Evolutionary conservation across 1,140 invertebrate species (phyloP), one percentile per base, ranked within the genome.

Genomic region (Pseudomyrmex gracilis): DNA sequence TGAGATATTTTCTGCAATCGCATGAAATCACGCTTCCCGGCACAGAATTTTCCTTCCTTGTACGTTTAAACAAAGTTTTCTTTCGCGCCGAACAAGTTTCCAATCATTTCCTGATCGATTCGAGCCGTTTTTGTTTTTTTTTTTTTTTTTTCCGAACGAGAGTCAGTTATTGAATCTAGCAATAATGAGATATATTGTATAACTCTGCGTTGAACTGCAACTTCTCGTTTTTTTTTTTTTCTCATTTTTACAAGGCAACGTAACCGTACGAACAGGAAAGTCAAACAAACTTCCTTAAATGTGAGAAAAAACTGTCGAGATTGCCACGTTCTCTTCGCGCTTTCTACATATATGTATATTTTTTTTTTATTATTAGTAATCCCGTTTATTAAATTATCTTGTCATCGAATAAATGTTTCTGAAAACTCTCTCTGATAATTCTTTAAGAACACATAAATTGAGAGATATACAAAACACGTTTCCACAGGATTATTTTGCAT

Each of bases 1-100:
- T 15, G 15, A 53, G 3, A 67, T 45, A 22, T 34, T 77, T 77
- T 34, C 61, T 64, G 2, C 53, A 53, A 77, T 77, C 55, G 67
- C 43, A 20, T 66, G 53, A 77, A 77, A 77, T 77, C 73, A 53
- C 22, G 2, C 57, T 64, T 67, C 47, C 45, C 20, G 20, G 34
- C 43, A 51, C 15, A 34, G 24, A 61, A 13, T 13, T 34, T n/a
- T 76, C n/a, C 13, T n/a, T 76, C 47, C 60, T 66, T 2, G 15
- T n/a, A n/a, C n/a, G 47, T 17, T 34, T 76, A 34, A 43, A 20
- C 34, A 12, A 8, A 66, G 8, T 73, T 34, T 34, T 34, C 34
- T 34, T 34, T 34, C 34, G 34, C 34, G 34, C 34, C 34, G 5
- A 34, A 34, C 10, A 10, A 47, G 12, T 61, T 61, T n/a, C n/a